Conservation (phyloP, 2,113 vertebrate species). For the Nanger granti region DNA sequence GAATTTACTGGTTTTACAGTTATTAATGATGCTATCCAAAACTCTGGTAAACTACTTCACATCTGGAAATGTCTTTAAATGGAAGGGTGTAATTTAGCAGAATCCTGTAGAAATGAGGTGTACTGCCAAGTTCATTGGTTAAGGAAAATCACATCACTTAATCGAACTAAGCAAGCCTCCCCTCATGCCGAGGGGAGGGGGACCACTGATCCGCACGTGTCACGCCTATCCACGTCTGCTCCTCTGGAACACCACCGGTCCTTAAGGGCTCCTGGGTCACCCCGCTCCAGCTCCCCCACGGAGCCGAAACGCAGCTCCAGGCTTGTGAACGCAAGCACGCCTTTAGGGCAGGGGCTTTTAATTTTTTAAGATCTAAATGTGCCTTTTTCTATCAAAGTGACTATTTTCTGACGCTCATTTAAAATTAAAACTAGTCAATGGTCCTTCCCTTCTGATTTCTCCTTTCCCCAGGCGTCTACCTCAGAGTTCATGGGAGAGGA, state of each 20-base stretch:
- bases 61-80: not conserved
- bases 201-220: rapidly evolving
- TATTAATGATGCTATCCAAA: not conserved
- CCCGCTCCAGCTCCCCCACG: not conserved
- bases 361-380: not conserved
- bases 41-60: not conserved
- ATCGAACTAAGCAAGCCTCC: not conserved
- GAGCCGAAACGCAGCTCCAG: not conserved
- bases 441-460: not conserved
- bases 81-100: not conserved
- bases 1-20: not conserved
- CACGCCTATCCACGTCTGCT: not conserved
- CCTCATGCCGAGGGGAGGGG: not conserved
- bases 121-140: not conserved
- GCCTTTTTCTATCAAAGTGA: not conserved
- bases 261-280: not conserved
- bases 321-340: not conserved
- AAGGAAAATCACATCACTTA: not conserved
- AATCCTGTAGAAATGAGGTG: not conserved
- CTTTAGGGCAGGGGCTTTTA: not conserved
- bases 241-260: not conserved
- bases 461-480: not conserved
- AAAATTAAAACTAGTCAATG: not conserved
- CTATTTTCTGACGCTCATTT: not conserved
- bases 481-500: not conserved